Evolutionary conservation across 2,888 invertebrate species (phyloP).

Genomic region (Hoplodrina blanda): DNA sequence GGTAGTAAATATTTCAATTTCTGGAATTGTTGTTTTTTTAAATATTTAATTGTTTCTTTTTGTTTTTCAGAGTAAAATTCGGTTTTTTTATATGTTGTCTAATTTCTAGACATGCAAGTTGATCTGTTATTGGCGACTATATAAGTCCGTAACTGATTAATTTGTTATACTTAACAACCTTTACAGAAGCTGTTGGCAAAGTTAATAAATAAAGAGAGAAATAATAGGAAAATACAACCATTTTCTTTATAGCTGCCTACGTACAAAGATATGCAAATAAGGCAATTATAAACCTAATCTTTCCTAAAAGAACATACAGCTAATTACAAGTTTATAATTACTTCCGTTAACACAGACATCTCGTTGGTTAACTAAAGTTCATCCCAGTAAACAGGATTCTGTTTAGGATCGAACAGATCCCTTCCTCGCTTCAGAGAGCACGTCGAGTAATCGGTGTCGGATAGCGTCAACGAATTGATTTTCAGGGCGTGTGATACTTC

Average conservation of each 20-base stretch:
- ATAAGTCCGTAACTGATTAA: no score
- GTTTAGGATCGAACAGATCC: conserved; percentile 52
- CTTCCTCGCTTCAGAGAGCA: conserved; percentile 31
- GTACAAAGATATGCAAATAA: conserved; percentile 11
- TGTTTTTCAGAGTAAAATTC: no score
- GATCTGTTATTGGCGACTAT: no score
- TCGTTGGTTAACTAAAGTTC: conserved; percentile 30
- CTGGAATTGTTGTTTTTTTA: no score
- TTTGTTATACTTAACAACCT: no score
- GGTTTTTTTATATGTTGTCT: no score
- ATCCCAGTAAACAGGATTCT: conserved; percentile 40
- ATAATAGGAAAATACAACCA: not conserved
- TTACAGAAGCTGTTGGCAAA: no score
- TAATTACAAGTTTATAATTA: conserved; percentile 55
- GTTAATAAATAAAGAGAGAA: not conserved
- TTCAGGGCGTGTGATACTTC: conserved; percentile 46
- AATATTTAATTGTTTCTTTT: no score
- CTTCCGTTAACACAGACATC: conserved; percentile 38
- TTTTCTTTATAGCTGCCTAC: conserved; percentile 11
- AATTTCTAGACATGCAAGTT: no score
- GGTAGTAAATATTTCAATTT: no score
- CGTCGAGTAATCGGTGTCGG: conserved; percentile 57
- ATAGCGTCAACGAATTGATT: conserved; percentile 59
- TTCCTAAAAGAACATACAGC: conserved; percentile 30
- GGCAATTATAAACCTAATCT: conserved; percentile 13